These are phyloP conservation scores for Bucco capensis DNA, from an alignment of 2,113 vertebrate species.

Conservation along the genomic window DNA sequence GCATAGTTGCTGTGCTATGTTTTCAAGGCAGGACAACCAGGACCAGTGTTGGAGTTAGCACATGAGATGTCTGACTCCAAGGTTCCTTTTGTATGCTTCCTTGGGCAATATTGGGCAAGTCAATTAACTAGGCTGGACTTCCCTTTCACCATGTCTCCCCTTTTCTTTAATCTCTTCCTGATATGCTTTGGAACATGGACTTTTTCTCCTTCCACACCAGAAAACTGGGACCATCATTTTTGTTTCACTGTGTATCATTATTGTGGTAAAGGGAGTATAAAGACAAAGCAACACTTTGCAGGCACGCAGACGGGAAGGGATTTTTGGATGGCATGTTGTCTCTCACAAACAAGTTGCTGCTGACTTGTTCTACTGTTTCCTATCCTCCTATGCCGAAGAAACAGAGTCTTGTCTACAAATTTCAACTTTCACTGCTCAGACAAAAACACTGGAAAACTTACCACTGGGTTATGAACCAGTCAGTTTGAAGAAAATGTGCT, in stretches of 20 bases:
- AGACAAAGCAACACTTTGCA: slow-evolving; percentile 6
- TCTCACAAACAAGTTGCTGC: slow-evolving; percentile 34
- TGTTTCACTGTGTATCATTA: not conserved
- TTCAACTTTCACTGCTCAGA: slow-evolving; percentile 18
- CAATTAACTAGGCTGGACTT: not conserved
- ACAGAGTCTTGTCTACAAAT: slow-evolving; percentile 44
- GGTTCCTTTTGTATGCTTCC: not conserved
- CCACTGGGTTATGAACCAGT: slow-evolving; percentile 53
- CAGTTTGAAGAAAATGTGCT: slow-evolving; percentile 45
- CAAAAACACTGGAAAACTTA: slow-evolving; percentile 17
- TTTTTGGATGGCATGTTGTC: not conserved
- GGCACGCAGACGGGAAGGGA: not conserved
- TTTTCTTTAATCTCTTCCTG: not conserved
- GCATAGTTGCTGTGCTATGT: not conserved
- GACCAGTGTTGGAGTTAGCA: not conserved
- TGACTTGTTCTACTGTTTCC: slow-evolving; percentile 19
- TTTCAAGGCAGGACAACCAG: not conserved
- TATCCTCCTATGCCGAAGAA: not conserved
- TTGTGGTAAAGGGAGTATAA: not conserved
- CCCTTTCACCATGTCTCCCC: not conserved
- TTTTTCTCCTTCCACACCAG: not conserved
- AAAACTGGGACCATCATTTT: not conserved
- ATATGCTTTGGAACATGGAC: not conserved
- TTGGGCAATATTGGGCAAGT: fast-evolving
- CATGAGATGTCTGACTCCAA: not conserved